These are phyloP conservation scores for Acrobasis consociella DNA, from an alignment of 2,888 invertebrate genomes.

Conservation along the genomic window DNA sequence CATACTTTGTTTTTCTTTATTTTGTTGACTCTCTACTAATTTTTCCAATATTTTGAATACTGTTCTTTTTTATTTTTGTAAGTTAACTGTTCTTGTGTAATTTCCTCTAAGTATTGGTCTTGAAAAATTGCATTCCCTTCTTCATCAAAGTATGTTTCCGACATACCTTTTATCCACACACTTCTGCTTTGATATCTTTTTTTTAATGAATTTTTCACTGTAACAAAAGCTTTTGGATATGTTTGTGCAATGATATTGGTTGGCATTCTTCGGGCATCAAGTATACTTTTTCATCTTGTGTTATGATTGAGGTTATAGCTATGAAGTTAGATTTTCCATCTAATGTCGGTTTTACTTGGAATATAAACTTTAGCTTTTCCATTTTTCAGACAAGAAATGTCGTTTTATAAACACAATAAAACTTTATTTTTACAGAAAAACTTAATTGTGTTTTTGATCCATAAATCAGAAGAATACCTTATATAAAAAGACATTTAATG, in stretches of 20 bases:
- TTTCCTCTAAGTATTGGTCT: not conserved
- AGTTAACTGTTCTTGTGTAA: not conserved
- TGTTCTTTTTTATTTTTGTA: not conserved
- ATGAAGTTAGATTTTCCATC: slow-evolving; percentile 1
- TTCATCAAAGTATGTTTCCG: not conserved
- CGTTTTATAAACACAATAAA: too few relatives aligned
- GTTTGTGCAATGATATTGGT: not conserved
- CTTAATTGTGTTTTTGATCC: too few relatives aligned
- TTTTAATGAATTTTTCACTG: not conserved
- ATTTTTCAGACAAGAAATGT: slow-evolving; percentile 21
- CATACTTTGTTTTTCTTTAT: not conserved
- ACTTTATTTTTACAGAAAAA: too few relatives aligned
- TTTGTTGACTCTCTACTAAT: not conserved
- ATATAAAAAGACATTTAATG: too few relatives aligned
- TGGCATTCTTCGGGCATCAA: not conserved
- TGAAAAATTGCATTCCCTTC: not conserved
- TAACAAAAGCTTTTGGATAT: not conserved
- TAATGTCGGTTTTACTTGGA: not conserved
- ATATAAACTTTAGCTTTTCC: not conserved
- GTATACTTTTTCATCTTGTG: not conserved
- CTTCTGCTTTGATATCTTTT: not conserved
- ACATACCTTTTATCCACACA: not conserved
- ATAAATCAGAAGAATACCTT: too few relatives aligned
- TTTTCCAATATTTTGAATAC: not conserved
- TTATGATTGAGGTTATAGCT: not conserved